Percentiles rank a stretch among this genome's conserved stretches.
phyloP scores from a whole-genome alignment of 2,113 vertebrate genomes.

The Xiphophorus couchianus region DNA sequence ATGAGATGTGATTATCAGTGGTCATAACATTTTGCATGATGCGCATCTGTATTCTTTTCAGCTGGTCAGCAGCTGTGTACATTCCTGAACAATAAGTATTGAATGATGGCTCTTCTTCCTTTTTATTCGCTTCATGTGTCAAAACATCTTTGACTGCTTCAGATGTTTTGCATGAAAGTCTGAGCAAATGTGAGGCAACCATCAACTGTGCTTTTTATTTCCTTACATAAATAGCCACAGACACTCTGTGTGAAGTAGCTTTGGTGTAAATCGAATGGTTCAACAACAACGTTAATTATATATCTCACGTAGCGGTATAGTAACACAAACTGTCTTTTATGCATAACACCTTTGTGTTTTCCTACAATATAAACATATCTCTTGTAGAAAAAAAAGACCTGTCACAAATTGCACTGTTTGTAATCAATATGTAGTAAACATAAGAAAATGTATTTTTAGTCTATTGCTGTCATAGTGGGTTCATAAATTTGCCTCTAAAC shows the following conservation, averaged over 20 bases:
- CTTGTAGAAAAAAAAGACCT: neutral
- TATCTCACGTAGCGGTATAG: conserved; percentile 1
- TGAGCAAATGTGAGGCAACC: conserved; percentile 15
- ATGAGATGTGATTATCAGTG: neutral
- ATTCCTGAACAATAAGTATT: conserved; percentile 36
- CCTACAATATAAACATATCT: conserved; percentile 3
- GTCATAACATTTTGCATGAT: neutral
- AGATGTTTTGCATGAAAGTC: conserved; percentile 17
- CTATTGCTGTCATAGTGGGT: neutral
- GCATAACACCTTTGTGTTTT: neutral
- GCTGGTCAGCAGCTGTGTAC: conserved; percentile 37
- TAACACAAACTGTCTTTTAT: neutral
- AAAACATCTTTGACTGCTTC: neutral
- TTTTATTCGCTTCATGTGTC: conserved; percentile 28
- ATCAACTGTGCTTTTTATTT: conserved; percentile 2
- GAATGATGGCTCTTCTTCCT: conserved; percentile 18
- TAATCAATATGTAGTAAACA: conserved; percentile 11
- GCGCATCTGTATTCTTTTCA: conserved; percentile 3
- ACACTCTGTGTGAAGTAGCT: conserved; percentile 7
- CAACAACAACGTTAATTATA: neutral
- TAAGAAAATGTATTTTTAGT: neutral
- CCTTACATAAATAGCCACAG: neutral
- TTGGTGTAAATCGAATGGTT: conserved; percentile 12
- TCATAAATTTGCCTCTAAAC: conserved; percentile 2
- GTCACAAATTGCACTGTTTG: conserved; percentile 14